A percentile compares a stretch with the other conserved stretches of the same genome.
Evolutionary conservation across 2,888 invertebrate genomes (phyloP).

Genomic region (Alloscopus bannaensis): DNA sequence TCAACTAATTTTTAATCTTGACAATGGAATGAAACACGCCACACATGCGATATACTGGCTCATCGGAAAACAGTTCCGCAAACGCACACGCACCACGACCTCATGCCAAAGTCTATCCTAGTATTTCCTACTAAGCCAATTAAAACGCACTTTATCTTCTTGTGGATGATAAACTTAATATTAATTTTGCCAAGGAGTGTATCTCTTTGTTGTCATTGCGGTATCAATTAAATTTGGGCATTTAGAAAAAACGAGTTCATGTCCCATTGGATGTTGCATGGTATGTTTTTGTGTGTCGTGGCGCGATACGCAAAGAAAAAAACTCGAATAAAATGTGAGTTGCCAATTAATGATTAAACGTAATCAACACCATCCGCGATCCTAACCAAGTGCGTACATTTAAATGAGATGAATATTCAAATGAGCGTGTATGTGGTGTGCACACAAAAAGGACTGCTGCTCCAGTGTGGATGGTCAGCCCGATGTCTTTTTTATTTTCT

Average conservation of each 20-base stretch:
- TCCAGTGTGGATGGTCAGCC: background rate
- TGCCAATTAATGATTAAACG: conserved; percentile 14
- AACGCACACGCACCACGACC: too few species aligned
- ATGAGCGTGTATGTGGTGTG: too few species aligned
- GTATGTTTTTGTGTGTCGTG: background rate
- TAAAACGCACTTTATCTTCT: background rate
- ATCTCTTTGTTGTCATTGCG: background rate
- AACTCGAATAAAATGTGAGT: background rate
- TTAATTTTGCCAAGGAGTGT: background rate
- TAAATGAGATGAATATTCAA: conserved; percentile 10
- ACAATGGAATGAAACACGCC: background rate
- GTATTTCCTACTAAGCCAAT: too few species aligned
- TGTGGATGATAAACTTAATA: background rate
- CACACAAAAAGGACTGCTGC: too few species aligned
- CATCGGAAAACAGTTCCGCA: background rate
- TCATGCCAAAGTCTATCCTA: too few species aligned
- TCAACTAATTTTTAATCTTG: background rate
- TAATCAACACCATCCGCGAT: conserved; percentile 10
- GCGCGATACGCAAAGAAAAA: background rate
- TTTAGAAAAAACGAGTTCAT: too few species aligned
- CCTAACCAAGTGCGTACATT: conserved; percentile 1
- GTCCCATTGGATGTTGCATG: background rate
- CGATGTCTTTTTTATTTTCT: background rate
- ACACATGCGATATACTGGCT: background rate
- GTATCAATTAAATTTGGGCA: background rate